A percentile compares a stretch with the other conserved stretches of the same genome.
phyloP scores from a whole-genome alignment of 2,888 invertebrate species.

The Resseliella maxima region DNA sequence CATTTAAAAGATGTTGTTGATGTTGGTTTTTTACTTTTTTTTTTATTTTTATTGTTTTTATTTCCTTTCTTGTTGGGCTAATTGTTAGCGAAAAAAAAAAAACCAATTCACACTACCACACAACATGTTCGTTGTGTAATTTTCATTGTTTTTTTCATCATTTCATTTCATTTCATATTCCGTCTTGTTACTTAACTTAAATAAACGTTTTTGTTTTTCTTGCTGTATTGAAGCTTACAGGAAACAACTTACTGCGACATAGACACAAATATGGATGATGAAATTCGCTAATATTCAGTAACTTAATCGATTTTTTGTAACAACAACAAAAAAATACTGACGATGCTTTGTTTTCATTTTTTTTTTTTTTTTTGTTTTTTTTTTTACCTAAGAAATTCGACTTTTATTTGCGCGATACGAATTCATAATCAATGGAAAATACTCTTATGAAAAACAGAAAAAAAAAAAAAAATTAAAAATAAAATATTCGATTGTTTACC shows the following conservation, averaged over 20 bases:
- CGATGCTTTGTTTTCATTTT: neutral
- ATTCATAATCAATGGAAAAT: constrained; percentile 13
- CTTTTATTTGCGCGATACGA: constrained; percentile 8
- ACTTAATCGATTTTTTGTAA: neutral
- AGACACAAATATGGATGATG: constrained; percentile 29
- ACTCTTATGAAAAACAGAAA: too few species aligned
- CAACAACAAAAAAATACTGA: too few species aligned
- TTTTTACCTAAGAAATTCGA: neutral
- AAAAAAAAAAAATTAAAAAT: constrained; percentile 33
- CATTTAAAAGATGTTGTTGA: constrained; percentile 3
- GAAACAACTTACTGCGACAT: constrained; percentile 39
- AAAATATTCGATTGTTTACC: constrained; percentile 54
- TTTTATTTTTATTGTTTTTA: neutral
- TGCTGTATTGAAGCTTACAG: neutral
- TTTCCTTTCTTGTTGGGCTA: neutral
- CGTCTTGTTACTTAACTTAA: neutral
- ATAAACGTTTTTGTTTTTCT: neutral
- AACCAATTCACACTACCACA: constrained; percentile 31
- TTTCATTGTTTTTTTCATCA: neutral
- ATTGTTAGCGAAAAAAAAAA: constrained; percentile 6
- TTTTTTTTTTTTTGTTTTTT: neutral
- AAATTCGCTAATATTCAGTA: neutral
- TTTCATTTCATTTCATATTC: neutral
- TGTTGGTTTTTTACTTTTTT: constrained; percentile 6
- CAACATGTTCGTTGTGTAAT: too few species aligned